These are phyloP conservation scores for Thysanoteuthis rhombus DNA, from an alignment of 2,888 invertebrate genomes.

Conservation along the genomic window DNA sequence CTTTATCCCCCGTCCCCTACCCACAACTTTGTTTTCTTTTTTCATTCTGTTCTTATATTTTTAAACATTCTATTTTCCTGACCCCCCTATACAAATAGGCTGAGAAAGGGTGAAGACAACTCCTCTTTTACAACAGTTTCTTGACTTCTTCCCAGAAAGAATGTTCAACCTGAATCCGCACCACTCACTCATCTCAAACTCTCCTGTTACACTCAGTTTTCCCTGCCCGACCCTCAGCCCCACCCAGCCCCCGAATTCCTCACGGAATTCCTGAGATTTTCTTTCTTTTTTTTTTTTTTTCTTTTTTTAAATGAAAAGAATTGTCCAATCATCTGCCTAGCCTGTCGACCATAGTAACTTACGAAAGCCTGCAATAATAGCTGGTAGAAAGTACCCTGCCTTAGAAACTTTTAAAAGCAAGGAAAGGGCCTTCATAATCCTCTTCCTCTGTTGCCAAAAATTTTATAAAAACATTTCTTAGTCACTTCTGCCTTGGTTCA, in stretches of 20 bases:
- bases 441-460: background rate
- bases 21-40: background rate
- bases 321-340: background rate
- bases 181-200: background rate
- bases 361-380: slow-evolving; percentile 12
- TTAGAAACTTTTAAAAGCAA: background rate
- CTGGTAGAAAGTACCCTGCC: background rate
- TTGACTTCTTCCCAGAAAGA: background rate
- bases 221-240: background rate
- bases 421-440: background rate
- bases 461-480: background rate
- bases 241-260: background rate
- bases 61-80: background rate
- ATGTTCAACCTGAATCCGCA: background rate
- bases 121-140: background rate
- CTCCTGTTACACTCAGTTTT: background rate
- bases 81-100: background rate
- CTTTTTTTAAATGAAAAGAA: background rate
- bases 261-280: background rate
- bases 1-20: background rate
- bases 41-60: background rate
- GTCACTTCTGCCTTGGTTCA: background rate
- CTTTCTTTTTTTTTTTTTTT: background rate
- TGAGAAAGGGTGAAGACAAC: background rate
- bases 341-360: background rate